Conservation (phyloP, 2,113 vertebrate genomes). For the Leiothrix lutea region DNA sequence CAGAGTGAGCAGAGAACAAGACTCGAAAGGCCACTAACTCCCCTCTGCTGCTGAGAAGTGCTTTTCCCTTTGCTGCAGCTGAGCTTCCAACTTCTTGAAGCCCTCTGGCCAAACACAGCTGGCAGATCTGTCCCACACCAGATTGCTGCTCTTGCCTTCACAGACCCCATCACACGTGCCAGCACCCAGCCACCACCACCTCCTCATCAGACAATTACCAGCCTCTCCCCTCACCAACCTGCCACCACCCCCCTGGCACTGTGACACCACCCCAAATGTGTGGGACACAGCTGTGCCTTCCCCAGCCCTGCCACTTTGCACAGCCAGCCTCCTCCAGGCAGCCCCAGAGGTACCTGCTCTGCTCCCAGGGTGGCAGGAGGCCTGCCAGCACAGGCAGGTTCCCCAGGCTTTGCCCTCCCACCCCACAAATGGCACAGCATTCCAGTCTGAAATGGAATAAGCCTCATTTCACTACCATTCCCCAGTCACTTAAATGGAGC, state of each 20-base stretch:
- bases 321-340: not conserved
- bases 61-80: not conserved
- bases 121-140: not conserved
- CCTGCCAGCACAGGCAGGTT: not conserved
- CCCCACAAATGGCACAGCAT: not conserved
- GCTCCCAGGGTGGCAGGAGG: not conserved
- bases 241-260: not conserved
- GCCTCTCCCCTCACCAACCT: not conserved
- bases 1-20: not conserved
- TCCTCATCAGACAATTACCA: not conserved
- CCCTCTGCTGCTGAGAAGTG: fast-evolving
- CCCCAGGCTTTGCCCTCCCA: not conserved
- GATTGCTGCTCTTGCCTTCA: not conserved
- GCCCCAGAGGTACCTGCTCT: not conserved
- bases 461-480: not conserved
- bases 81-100: not conserved
- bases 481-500: not conserved
- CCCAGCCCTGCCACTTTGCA: not conserved
- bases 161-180: fast-evolving
- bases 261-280: not conserved
- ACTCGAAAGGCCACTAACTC: not conserved
- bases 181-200: not conserved
- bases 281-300: not conserved
- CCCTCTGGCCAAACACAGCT: not conserved
- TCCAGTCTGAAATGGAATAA: not conserved